Evolutionary conservation across 2,888 invertebrate species (phyloP), one percentile per base, ranked within the genome.

Genomic region (Lacanobia oleracea): DNA sequence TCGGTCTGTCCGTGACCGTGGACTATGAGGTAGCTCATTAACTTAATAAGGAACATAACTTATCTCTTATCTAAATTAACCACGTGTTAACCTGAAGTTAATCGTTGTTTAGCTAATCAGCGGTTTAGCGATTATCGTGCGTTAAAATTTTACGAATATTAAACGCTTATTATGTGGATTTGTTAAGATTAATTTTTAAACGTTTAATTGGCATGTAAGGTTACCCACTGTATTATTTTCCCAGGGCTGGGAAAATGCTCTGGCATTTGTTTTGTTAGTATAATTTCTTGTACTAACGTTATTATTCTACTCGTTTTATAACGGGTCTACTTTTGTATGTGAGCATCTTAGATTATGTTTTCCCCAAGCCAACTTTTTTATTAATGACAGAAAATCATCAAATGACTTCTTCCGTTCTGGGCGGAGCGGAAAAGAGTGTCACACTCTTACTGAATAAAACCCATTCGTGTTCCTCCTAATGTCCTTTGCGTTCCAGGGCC

Each of bases 91-190:
- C 23, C 14, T 56, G 1, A 48, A 33, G 1, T 74, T 74, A 78
- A 78, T 78, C 73, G 60, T 16, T 72, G 73, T 76, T 76, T 79
- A 16, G 51, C 12, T 77, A 79, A 79, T 74, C 62, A 64, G 54
- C 63, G 74, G 12, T 33, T 63, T 27, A 54, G 59, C 27, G 57
- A 23, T 67, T 60, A 63, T 78, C 40, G 10, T 27, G 53, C 37
- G 14, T 63, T 78, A 33, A 33, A 62, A 60, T 65, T 51, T 27
- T 40, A 78, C 12, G n/a, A 43, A 18, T 37, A 61, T 37, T 59
- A 33, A 27, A 43, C 50, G 51, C 33, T 48, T 33, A 1, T 65
- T 61, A 48, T 1, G 54, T 51, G 12, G 12, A 10, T 23, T n/a
- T 5, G 7, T 51, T 12, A 23, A 14, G 9, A 75, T 72, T 33